Evolutionary conservation across 2,888 invertebrate species (phyloP), one percentile per base, ranked within the genome.

Genomic region (Folsomia manolachei): DNA sequence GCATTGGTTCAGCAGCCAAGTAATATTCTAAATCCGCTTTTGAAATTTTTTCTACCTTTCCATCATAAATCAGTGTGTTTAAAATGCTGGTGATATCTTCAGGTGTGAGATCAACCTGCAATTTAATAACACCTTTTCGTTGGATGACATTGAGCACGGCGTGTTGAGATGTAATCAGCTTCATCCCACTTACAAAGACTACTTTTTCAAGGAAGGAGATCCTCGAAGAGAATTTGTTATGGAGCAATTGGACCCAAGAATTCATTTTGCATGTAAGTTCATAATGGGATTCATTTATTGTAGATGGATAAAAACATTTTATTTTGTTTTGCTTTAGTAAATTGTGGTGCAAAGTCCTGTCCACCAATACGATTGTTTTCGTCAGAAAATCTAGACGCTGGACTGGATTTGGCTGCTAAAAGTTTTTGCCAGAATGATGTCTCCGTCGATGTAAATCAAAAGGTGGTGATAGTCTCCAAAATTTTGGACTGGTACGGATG

Each of bases 71-170:
- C 9, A 97, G 87, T 1, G 96, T 95, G 83, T 96, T 91, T 24
- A 97, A 85, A 82, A 97, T 95, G 78, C 93, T 93, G 83, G 95
- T 94, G 70, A 97, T 90, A 85, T 97, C 96, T 82, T 92, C 92
- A 25, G 92, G 90, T 1, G 87, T 85, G 14, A 90, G 82, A 78
- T 86, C 84, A 0, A 89, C 87, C 88, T 88, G n/a, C n/a, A n/a
- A n/a, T n/a, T n/a, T n/a, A n/a, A n/a, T n/a, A n/a, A n/a, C 63
- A 75, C 81, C 2, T 84, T 81, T 79, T 82, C 82, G n/a, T 78
- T 84, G 52, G 84, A 85, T 79, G 84, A 84, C 71, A 83, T 85
- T n/a, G 84, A 84, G 76, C 85, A 85, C 79, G 85, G 85, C 9
- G 81, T 85, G 51, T 78, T 85, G 0, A 81, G 84, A 81, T 82